phyloP scores from a whole-genome alignment of 2,888 invertebrate genomes.

The Tachina lurida region DNA sequence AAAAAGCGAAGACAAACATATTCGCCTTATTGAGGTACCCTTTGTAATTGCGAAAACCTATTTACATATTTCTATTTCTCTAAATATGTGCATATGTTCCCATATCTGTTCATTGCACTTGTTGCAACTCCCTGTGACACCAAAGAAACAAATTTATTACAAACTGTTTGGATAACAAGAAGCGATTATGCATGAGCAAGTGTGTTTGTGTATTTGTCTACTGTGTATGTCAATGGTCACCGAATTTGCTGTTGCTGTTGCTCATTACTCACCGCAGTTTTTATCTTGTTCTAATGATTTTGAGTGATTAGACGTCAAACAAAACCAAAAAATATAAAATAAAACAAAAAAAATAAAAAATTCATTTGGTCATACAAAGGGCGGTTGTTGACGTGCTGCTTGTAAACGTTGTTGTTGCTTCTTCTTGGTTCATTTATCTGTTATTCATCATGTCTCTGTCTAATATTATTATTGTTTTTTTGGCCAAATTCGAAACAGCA shows the following conservation, averaged over 20 bases:
- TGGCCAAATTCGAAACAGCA: slow-evolving; percentile 33
- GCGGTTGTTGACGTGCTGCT: slow-evolving; percentile 59
- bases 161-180: background rate
- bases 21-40: too few relatives aligned
- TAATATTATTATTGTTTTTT: slow-evolving; percentile 3
- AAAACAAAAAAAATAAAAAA: background rate
- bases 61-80: background rate
- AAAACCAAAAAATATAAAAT: too few relatives aligned
- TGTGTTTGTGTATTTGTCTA: background rate
- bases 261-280: slow-evolving; percentile 36
- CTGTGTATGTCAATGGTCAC: slow-evolving; percentile 46
- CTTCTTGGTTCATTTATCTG: slow-evolving; percentile 47
- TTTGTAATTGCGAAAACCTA: too few relatives aligned
- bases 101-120: slow-evolving; percentile 32
- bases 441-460: slow-evolving; percentile 60
- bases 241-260: slow-evolving; percentile 27
- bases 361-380: slow-evolving; percentile 44
- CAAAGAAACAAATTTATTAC: slow-evolving; percentile 12
- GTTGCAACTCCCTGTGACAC: slow-evolving; percentile 31
- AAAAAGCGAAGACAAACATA: too few relatives aligned
- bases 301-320: slow-evolving; percentile 59
- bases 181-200: background rate
- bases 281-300: slow-evolving; percentile 31
- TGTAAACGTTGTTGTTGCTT: slow-evolving; percentile 24
- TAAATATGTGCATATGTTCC: background rate